Percentiles rank a stretch among this genome's conserved stretches.
Conservation (phyloP, 2,113 vertebrate genomes). For the Stegastes partitus region DNA sequence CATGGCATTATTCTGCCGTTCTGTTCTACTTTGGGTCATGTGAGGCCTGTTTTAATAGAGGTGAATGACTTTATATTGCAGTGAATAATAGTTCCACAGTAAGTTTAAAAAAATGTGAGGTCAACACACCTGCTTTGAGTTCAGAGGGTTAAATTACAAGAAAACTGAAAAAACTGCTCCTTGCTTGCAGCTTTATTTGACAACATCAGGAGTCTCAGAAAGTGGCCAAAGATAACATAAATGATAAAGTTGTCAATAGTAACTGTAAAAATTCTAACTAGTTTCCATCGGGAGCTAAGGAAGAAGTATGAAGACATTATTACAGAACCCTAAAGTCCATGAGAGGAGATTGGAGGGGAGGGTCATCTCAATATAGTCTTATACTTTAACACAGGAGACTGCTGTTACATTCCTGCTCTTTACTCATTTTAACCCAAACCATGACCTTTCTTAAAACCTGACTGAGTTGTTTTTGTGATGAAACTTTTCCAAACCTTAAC, state of each 20-base stretch:
- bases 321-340: not conserved
- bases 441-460: too few species aligned
- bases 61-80: too few species aligned
- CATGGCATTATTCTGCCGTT: too few species aligned
- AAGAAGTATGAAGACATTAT: not conserved
- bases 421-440: too few species aligned
- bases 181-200: not conserved
- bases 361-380: not conserved
- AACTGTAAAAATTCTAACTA: not conserved
- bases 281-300: not conserved
- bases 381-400: not conserved
- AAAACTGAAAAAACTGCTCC: not conserved
- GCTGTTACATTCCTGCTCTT: not conserved
- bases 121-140: too few species aligned
- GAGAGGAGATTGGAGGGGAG: not conserved
- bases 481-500: too few species aligned
- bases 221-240: not conserved
- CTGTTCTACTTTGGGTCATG: too few species aligned
- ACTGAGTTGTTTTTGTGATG: too few species aligned
- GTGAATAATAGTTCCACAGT: too few species aligned
- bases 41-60: too few species aligned
- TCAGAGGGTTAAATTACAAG: constrained; percentile 12
- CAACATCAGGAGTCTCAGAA: too few species aligned
- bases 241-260: not conserved
- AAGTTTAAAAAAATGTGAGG: too few species aligned